A percentile compares a stretch with the other conserved stretches of the same genome.
Conservation (phyloP, 2,797 vertebrate genomes). For the Acanthopagrus latus region DNA sequence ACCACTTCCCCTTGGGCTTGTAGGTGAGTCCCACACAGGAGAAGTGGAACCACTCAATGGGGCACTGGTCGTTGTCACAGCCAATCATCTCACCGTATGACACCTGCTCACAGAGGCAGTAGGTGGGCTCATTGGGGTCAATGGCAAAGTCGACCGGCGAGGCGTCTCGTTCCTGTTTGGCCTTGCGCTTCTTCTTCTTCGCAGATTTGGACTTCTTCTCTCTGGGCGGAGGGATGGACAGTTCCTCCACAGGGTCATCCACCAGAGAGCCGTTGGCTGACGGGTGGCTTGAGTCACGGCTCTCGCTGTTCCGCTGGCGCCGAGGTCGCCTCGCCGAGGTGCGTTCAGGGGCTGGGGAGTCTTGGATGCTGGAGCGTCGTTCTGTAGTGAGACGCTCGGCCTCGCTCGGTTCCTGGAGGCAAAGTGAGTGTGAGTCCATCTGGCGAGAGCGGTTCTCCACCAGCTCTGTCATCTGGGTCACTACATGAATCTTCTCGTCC, state of each 20-base stretch:
- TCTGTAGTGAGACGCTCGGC: slow-evolving; percentile 82
- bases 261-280: slow-evolving; percentile 91
- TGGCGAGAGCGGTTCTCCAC: slow-evolving; percentile 96
- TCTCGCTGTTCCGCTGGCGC: slow-evolving; percentile 95
- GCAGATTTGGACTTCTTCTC: slow-evolving; percentile 96
- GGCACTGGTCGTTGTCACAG: slow-evolving; percentile 97
- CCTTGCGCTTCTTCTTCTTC: slow-evolving; percentile 98
- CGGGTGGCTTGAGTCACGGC: slow-evolving; percentile 92
- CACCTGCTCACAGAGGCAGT: slow-evolving; percentile 98
- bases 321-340: slow-evolving; percentile 91
- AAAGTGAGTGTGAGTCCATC: slow-evolving; percentile 94
- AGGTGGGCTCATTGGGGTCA: slow-evolving; percentile 98
- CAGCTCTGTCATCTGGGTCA: slow-evolving; percentile 96
- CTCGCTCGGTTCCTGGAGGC: slow-evolving; percentile 91
- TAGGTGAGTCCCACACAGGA: slow-evolving; percentile 97
- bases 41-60: slow-evolving; percentile 99
- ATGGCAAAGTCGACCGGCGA: slow-evolving; percentile 96
- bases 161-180: slow-evolving; percentile 94
- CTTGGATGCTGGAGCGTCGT: slow-evolving; percentile 69
- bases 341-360: slow-evolving; percentile 85
- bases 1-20: slow-evolving; percentile 99
- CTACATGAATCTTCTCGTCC: slow-evolving; percentile 98
- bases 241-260: slow-evolving; percentile 90
- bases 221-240: slow-evolving; percentile 85
- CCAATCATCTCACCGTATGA: slow-evolving; percentile 99